Evolutionary conservation across 1,140 invertebrate species (phyloP).

Genomic region (Formica exsecta): DNA sequence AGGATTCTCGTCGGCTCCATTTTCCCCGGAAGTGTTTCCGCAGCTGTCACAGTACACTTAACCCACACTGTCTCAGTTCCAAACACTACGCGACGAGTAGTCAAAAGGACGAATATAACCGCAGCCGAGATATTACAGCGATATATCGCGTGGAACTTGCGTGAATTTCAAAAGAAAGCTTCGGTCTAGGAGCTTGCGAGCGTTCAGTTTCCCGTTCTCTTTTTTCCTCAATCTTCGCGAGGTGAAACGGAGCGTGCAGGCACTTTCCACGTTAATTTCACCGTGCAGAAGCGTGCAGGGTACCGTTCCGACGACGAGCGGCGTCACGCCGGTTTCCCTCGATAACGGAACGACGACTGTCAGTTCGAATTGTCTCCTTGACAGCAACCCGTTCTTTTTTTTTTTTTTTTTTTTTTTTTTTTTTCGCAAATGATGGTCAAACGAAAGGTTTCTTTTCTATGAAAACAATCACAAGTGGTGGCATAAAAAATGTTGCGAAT

Average conservation of each 20-base stretch:
- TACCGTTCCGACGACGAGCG: constrained; percentile 48
- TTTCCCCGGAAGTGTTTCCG: constrained; percentile 18
- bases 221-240: constrained; percentile 57
- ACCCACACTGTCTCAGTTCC: neutral
- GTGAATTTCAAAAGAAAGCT: neutral
- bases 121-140: neutral
- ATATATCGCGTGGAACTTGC: neutral
- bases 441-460: no score
- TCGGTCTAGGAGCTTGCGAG: neutral
- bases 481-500: no score
- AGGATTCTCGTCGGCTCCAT: constrained; percentile 44
- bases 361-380: neutral
- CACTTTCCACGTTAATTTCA: constrained; percentile 70
- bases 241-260: constrained; percentile 70
- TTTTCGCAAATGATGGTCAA: no score
- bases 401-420: neutral
- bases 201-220: constrained; percentile 23
- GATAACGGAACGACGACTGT: constrained; percentile 35
- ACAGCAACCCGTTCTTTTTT: neutral
- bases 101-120: neutral
- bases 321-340: constrained; percentile 47
- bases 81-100: neutral
- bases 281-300: constrained; percentile 42
- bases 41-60: constrained; percentile 53
- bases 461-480: no score